Percentiles rank a stretch among this genome's conserved stretches.
phyloP scores from a whole-genome alignment of 2,797 vertebrate species.

The Neomorphus geoffroyi region DNA sequence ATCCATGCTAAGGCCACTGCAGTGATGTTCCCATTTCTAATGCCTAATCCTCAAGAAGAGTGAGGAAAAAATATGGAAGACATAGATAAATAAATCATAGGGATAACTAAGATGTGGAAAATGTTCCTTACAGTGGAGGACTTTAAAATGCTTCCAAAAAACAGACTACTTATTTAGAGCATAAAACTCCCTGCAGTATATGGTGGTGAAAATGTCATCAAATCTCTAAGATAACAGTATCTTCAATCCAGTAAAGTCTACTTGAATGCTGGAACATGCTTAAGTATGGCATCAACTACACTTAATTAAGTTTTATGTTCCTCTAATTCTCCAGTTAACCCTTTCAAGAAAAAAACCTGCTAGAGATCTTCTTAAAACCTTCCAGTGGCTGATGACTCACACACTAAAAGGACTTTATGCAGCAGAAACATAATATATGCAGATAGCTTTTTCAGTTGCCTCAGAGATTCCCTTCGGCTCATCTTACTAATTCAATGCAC shows the following conservation, averaged over 20 bases:
- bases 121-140: neutral
- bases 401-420: neutral
- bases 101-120: neutral
- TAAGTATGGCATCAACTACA: neutral
- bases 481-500: neutral
- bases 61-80: neutral
- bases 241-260: neutral
- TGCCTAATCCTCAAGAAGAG: neutral
- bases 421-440: slow-evolving; percentile 3
- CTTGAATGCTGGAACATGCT: neutral
- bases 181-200: neutral
- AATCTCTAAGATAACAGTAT: neutral
- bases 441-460: slow-evolving; percentile 11
- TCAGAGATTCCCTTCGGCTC: neutral
- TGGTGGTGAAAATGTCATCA: neutral
- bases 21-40: neutral
- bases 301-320: slow-evolving; percentile 51
- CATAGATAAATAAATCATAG: slow-evolving; percentile 3
- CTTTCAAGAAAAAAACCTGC: neutral
- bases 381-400: slow-evolving; percentile 34
- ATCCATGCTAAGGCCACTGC: neutral
- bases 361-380: neutral
- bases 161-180: neutral
- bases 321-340: neutral
- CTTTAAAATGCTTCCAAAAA: neutral